Evolutionary conservation across 2,797 vertebrate genomes (phyloP).

Genomic region (Lepilemur ruficaudatus): DNA sequence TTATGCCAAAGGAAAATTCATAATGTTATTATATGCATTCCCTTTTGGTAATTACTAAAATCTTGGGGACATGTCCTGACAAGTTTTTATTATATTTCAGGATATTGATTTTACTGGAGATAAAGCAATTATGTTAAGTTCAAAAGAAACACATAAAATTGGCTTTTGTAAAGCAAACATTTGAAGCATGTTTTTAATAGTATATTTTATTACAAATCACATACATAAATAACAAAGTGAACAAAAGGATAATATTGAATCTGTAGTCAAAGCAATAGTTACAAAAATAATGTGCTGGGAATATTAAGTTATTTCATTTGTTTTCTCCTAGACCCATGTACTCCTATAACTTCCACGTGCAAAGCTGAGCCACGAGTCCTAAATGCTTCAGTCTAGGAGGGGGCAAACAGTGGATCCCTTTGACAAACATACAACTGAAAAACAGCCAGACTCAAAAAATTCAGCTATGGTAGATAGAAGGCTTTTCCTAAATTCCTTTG

Average conservation of each 20-base stretch:
- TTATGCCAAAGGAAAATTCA: slow-evolving; percentile 39
- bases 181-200: neutral
- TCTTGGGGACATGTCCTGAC: neutral
- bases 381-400: neutral
- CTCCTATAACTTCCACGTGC: neutral
- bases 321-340: neutral
- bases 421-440: neutral
- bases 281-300: neutral
- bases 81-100: slow-evolving; percentile 50
- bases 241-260: neutral
- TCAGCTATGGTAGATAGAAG: neutral
- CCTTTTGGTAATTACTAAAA: slow-evolving; percentile 8
- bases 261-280: neutral
- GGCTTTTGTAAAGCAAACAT: neutral
- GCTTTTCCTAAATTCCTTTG: neutral
- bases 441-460: neutral
- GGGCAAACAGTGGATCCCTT: neutral
- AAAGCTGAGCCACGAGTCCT: neutral
- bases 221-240: neutral
- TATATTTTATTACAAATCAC: neutral
- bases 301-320: neutral
- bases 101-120: neutral
- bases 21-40: slow-evolving; percentile 4
- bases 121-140: slow-evolving; percentile 50
- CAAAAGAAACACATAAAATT: slow-evolving; percentile 60